Evolutionary conservation across 2,797 vertebrate genomes (phyloP).

Genomic region (Anguilla marmorata): DNA sequence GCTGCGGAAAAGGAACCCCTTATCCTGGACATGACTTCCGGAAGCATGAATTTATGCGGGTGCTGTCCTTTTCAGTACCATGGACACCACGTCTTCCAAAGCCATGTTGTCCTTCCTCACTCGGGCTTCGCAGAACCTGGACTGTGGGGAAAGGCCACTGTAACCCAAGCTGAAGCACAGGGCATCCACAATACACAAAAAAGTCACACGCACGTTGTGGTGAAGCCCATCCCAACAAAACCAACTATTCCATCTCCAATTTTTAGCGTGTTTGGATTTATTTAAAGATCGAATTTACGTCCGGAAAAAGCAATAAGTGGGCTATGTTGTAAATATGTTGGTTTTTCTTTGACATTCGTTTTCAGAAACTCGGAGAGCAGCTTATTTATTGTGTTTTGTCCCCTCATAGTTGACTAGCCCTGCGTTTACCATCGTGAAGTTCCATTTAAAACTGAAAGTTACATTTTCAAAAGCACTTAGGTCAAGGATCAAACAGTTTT

Average conservation of each 20-base stretch:
- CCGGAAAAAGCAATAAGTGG: slow-evolving; percentile 18
- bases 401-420: slow-evolving; percentile 1
- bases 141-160: slow-evolving; percentile 77
- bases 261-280: slow-evolving; percentile 93
- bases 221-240: slow-evolving; percentile 97
- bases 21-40: slow-evolving; percentile 68
- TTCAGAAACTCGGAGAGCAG: neutral
- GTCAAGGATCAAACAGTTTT: slow-evolving; percentile 13
- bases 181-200: slow-evolving; percentile 70
- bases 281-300: slow-evolving; percentile 67
- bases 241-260: slow-evolving; percentile 80
- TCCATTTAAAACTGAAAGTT: neutral
- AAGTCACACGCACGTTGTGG: slow-evolving; percentile 85
- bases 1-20: slow-evolving; percentile 71
- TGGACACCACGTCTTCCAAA: slow-evolving; percentile 80
- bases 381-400: slow-evolving; percentile 35
- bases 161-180: slow-evolving; percentile 63
- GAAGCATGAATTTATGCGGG: slow-evolving; percentile 74
- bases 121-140: slow-evolving; percentile 68
- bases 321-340: slow-evolving; percentile 26
- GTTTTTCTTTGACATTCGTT: neutral
- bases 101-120: slow-evolving; percentile 72
- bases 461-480: slow-evolving; percentile 34
- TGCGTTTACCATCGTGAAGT: slow-evolving; percentile 15
- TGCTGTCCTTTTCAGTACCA: slow-evolving; percentile 89